Percentiles rank a stretch among this genome's conserved stretches.
phyloP scores from a whole-genome alignment of 1,140 invertebrate species.

The Megalopta genalis region DNA sequence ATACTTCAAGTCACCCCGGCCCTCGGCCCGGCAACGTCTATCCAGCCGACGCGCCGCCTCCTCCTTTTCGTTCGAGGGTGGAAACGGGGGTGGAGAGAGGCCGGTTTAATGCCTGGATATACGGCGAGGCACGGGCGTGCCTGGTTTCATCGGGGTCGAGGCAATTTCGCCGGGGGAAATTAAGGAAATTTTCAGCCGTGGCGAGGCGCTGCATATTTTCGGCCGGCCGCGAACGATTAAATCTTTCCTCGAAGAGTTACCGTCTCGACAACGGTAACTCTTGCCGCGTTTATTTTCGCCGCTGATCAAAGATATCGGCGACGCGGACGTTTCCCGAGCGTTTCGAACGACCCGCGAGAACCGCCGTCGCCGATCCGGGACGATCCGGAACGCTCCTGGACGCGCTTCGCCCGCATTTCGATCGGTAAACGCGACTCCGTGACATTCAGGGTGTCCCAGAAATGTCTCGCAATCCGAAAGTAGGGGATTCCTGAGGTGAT shows the following conservation, averaged over 20 bases:
- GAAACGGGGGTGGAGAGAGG: constrained; percentile 38
- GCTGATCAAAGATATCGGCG: constrained; percentile 20
- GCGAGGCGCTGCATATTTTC: constrained; percentile 56
- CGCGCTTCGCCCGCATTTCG: no score
- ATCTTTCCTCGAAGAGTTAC: constrained; percentile 26
- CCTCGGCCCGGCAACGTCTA: constrained; percentile 48
- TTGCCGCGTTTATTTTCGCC: constrained; percentile 34
- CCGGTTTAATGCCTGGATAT: constrained; percentile 53
- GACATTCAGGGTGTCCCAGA: no score
- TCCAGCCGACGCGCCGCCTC: constrained; percentile 30
- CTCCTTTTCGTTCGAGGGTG: constrained; percentile 26
- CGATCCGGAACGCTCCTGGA: no score
- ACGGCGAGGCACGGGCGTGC: constrained; percentile 36
- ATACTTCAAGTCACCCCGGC: constrained; percentile 71
- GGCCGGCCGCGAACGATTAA: constrained; percentile 34
- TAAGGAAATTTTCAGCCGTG: constrained; percentile 62
- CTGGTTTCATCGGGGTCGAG: constrained; percentile 35
- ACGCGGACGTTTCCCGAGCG: neutral
- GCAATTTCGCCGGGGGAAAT: constrained; percentile 58
- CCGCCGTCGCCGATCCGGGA: neutral
- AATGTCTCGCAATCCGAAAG: no score
- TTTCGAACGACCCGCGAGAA: neutral
- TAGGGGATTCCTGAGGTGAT: no score
- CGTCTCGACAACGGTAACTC: neutral
- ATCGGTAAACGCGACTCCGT: no score